These are phyloP conservation scores for Dryoscopus gambensis DNA, from an alignment of 2,113 vertebrate species.

Conservation along the genomic window DNA sequence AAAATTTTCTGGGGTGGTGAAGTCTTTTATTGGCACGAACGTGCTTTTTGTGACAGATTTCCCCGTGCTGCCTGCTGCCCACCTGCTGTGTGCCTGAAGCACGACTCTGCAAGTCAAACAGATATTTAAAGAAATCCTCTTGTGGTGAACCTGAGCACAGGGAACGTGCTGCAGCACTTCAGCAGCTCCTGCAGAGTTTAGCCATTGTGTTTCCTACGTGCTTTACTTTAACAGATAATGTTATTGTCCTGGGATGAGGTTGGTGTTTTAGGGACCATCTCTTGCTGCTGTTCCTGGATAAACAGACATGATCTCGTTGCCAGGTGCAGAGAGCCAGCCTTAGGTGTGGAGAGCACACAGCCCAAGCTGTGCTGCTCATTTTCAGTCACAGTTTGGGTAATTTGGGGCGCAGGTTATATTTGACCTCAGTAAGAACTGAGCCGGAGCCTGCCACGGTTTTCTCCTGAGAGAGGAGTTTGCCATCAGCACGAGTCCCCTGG, in stretches of 20 bases:
- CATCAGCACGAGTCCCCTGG: rapidly evolving
- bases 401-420: neutral
- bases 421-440: neutral
- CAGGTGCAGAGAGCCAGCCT: neutral
- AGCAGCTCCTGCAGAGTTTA: neutral
- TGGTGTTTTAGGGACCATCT: neutral
- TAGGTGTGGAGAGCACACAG: neutral
- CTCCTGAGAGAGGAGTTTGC: neutral
- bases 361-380: neutral
- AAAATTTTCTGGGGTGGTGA: neutral
- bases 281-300: neutral
- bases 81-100: neutral
- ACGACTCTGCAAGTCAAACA: neutral
- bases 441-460: neutral
- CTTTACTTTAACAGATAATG: neutral
- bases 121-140: neutral
- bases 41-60: neutral
- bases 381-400: neutral
- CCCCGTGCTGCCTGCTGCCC: neutral
- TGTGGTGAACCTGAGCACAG: neutral
- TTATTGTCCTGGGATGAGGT: neutral
- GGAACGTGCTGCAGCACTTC: neutral
- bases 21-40: neutral
- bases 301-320: rapidly evolving
- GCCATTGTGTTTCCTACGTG: neutral